Conservation (phyloP, 1,140 invertebrate genomes). For the Antheraea mylitta region DNA sequence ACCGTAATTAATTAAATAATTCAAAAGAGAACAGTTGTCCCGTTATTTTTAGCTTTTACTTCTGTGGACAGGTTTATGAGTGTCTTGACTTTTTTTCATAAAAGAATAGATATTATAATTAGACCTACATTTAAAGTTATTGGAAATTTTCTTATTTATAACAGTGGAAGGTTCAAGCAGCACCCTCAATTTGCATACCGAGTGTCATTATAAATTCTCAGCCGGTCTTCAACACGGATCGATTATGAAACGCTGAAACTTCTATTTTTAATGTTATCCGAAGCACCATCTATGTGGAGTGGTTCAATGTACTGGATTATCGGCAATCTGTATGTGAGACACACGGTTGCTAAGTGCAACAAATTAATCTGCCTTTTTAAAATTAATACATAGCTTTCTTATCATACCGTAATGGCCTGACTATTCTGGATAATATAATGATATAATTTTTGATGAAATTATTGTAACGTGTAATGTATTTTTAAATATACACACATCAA, state of each 20-base stretch:
- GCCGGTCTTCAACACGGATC: slow-evolving; percentile 19
- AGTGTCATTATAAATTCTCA: slow-evolving; percentile 29
- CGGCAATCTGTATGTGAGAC: background rate
- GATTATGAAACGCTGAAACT: slow-evolving; percentile 26
- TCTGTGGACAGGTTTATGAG: too few relatives aligned
- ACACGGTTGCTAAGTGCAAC: background rate
- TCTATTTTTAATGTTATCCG: slow-evolving; percentile 23
- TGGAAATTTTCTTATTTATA: background rate
- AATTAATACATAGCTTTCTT: too few relatives aligned
- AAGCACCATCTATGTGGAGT: slow-evolving; percentile 10
- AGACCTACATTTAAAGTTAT: background rate
- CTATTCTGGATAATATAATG: too few relatives aligned
- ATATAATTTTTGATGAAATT: too few relatives aligned
- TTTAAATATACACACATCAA: too few relatives aligned
- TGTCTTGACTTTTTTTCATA: too few relatives aligned
- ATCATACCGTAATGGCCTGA: too few relatives aligned
- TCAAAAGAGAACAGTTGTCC: too few relatives aligned
- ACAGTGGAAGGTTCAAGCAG: slow-evolving; percentile 12
- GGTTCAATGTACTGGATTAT: slow-evolving; percentile 11
- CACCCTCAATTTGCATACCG: slow-evolving; percentile 25
- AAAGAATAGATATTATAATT: background rate
- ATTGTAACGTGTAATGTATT: too few relatives aligned
- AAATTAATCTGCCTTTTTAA: background rate
- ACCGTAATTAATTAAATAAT: too few relatives aligned
- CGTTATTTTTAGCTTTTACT: too few relatives aligned